Conservation (phyloP, 2,113 vertebrate genomes). For the Trochalopteron elliotii region DNA sequence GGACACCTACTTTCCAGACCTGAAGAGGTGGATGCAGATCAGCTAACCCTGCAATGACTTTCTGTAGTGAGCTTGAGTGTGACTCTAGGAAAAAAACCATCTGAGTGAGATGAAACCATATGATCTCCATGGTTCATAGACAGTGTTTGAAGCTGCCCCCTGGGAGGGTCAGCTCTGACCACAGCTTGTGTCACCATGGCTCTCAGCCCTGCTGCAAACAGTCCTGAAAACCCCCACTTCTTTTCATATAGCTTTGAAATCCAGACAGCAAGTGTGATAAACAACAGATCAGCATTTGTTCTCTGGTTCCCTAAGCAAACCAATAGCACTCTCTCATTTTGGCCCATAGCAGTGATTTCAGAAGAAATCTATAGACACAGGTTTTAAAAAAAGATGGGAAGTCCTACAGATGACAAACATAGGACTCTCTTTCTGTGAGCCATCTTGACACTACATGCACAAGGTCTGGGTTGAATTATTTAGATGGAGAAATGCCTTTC, state of each 20-base stretch:
- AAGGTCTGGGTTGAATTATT: constrained; percentile 24
- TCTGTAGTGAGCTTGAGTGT: neutral
- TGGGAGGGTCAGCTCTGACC: neutral
- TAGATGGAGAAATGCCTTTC: constrained; percentile 4
- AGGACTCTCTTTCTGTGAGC: neutral
- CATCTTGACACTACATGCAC: neutral
- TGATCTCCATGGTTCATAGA: neutral
- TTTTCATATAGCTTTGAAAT: neutral
- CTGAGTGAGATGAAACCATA: neutral
- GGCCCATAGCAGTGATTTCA: neutral
- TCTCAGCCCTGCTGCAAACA: neutral
- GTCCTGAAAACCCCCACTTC: neutral
- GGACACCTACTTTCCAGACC: neutral
- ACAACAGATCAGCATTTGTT: neutral
- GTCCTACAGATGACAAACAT: constrained; percentile 14
- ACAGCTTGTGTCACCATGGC: neutral
- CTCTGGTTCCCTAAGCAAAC: neutral
- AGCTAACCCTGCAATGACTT: neutral
- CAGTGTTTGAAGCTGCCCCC: neutral
- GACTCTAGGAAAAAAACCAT: neutral
- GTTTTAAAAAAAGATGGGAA: constrained; percentile 23
- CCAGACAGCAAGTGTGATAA: neutral
- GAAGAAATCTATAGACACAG: neutral
- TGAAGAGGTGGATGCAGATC: neutral
- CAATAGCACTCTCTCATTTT: neutral